Percentiles rank a stretch among this genome's conserved stretches.
Conservation (phyloP, 2,113 vertebrate species). For the Corythornis vintsioides region DNA sequence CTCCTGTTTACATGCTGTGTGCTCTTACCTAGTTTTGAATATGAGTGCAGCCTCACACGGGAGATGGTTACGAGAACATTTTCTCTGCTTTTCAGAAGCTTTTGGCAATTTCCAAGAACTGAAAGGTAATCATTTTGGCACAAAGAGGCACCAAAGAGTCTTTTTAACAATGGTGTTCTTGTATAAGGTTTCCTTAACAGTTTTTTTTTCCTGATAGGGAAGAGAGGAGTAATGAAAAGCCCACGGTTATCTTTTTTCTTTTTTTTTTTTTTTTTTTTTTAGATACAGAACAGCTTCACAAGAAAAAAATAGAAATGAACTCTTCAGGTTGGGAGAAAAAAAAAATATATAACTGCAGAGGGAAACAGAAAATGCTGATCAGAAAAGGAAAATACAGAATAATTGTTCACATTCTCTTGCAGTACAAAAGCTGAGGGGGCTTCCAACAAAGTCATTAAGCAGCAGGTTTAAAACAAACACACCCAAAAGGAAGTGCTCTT, state of each 20-base stretch:
- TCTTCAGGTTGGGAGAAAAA: not conserved
- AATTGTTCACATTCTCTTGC: slow-evolving; percentile 21
- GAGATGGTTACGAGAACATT: not conserved
- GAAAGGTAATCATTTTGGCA: slow-evolving; percentile 28
- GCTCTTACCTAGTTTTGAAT: not conserved
- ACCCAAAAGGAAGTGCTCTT: slow-evolving; percentile 42
- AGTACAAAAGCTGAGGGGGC: slow-evolving; percentile 9
- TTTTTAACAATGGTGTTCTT: not conserved
- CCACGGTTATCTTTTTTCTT: not conserved
- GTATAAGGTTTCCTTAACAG: not conserved
- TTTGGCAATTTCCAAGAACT: not conserved
- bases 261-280: not conserved
- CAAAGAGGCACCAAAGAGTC: not conserved
- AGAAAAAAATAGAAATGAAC: not conserved
- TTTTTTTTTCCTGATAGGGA: not conserved
- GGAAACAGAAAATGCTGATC: not conserved
- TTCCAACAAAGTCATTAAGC: slow-evolving; percentile 59
- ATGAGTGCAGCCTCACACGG: not conserved
- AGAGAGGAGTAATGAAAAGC: not conserved
- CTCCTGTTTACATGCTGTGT: not conserved
- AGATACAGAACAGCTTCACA: not conserved
- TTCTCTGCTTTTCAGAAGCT: not conserved
- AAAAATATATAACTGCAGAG: not conserved
- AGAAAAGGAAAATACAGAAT: not conserved
- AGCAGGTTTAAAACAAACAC: slow-evolving; percentile 53